A percentile compares a stretch with the other conserved stretches of the same genome.
These are phyloP conservation scores for Sturnira hondurensis DNA, from an alignment of 2,113 vertebrate genomes.

Conservation along the genomic window DNA sequence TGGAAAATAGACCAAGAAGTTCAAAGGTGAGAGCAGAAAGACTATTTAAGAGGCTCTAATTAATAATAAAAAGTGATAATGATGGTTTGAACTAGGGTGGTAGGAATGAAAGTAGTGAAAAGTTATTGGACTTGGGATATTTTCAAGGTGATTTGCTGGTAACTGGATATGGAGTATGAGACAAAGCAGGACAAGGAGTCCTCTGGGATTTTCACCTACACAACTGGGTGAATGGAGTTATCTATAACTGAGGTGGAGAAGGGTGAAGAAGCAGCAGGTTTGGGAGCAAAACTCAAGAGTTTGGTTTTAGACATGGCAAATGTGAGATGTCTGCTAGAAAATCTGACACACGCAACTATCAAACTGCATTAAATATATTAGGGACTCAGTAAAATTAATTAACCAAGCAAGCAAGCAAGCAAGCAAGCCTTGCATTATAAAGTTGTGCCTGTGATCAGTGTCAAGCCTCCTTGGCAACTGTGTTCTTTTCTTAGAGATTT, in stretches of 20 bases:
- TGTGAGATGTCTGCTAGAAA: background rate
- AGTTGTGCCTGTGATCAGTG: background rate
- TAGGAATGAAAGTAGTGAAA: background rate
- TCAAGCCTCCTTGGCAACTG: background rate
- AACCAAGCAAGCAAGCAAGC: background rate
- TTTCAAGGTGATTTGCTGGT: background rate
- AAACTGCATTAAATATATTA: background rate
- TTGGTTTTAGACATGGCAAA: background rate
- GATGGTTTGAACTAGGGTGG: background rate
- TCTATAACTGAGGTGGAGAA: background rate
- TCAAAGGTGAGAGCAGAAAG: background rate
- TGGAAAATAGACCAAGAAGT: background rate
- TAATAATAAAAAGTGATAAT: background rate
- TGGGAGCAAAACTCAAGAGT: background rate
- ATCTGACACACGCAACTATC: background rate
- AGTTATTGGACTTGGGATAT: background rate
- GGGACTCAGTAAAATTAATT: background rate
- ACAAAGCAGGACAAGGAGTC: background rate
- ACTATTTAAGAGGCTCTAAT: background rate
- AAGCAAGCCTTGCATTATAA: background rate
- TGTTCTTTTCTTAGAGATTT: too few species aligned
- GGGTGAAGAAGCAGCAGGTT: background rate
- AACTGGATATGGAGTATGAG: background rate
- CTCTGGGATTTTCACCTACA: background rate
- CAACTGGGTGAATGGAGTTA: background rate